phyloP scores from a whole-genome alignment of 1,140 invertebrate species.

The Trachelipus rathkii region DNA sequence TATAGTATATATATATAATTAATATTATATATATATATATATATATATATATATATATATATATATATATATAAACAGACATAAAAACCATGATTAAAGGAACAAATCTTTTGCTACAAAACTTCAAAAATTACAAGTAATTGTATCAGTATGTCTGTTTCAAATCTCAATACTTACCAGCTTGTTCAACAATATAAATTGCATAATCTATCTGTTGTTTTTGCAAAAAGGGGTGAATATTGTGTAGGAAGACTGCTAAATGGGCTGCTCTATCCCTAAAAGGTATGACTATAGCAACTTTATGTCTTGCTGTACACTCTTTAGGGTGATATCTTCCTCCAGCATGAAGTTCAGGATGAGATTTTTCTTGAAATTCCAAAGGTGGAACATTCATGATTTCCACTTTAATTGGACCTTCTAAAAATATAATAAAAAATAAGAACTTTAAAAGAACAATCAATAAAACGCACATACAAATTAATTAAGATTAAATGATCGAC shows the following conservation, averaged over 20 bases:
- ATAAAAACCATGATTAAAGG: too few species aligned
- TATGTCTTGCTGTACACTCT: slow-evolving; percentile 69
- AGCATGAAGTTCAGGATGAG: slow-evolving; percentile 54
- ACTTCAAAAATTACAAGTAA: too few species aligned
- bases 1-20: too few species aligned
- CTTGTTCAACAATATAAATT: slow-evolving; percentile 59
- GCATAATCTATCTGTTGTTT: slow-evolving; percentile 57
- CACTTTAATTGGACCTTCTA: not conserved
- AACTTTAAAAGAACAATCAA: too few species aligned
- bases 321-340: slow-evolving; percentile 72
- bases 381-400: not conserved
- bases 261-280: slow-evolving; percentile 55
- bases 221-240: slow-evolving; percentile 58
- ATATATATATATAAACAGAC: too few species aligned
- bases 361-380: slow-evolving; percentile 10
- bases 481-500: too few species aligned
- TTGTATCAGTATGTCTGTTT: too few species aligned
- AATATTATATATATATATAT: too few species aligned
- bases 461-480: too few species aligned
- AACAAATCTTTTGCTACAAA: too few species aligned
- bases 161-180: slow-evolving; percentile 9
- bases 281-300: slow-evolving; percentile 55
- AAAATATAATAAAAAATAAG: not conserved
- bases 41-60: too few species aligned
- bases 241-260: slow-evolving; percentile 53